Evolutionary conservation across 2,113 vertebrate species (phyloP).

Genomic region (Malurus alboscapulatus): DNA sequence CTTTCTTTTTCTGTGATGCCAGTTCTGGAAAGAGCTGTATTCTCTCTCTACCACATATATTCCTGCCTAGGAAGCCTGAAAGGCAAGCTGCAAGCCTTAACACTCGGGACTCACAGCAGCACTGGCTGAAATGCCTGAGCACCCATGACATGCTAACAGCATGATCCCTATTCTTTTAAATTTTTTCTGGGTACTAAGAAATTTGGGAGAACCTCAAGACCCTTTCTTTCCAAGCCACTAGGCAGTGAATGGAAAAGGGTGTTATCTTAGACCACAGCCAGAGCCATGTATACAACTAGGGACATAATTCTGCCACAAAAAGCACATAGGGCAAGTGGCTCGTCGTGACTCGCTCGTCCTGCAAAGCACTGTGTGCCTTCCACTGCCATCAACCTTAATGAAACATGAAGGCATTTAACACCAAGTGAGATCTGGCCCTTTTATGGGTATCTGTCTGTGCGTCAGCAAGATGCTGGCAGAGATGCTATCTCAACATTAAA

Average conservation of each 20-base stretch:
- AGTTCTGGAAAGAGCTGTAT: neutral
- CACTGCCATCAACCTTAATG: constrained; percentile 55
- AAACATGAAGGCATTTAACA: constrained; percentile 63
- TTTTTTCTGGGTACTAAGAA: neutral
- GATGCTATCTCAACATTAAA: constrained; percentile 56
- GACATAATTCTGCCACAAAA: constrained; percentile 18
- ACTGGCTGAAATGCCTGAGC: neutral
- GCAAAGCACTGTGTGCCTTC: constrained; percentile 17
- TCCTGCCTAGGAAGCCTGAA: neutral
- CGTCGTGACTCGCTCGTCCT: neutral
- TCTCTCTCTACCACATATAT: neutral
- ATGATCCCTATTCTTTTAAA: neutral
- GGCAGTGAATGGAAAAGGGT: neutral
- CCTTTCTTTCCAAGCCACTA: neutral
- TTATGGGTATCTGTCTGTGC: constrained; percentile 35
- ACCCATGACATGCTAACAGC: neutral
- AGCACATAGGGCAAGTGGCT: neutral
- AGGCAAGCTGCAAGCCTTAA: neutral
- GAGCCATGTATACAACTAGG: neutral
- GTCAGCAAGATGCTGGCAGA: constrained; percentile 20
- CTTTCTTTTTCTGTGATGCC: neutral
- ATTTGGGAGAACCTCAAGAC: neutral
- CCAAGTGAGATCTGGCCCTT: constrained; percentile 31
- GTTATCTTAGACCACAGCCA: neutral
- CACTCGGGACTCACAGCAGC: neutral